phyloP scores from a whole-genome alignment of 2,888 invertebrate genomes.

The Belgica antarctica region DNA sequence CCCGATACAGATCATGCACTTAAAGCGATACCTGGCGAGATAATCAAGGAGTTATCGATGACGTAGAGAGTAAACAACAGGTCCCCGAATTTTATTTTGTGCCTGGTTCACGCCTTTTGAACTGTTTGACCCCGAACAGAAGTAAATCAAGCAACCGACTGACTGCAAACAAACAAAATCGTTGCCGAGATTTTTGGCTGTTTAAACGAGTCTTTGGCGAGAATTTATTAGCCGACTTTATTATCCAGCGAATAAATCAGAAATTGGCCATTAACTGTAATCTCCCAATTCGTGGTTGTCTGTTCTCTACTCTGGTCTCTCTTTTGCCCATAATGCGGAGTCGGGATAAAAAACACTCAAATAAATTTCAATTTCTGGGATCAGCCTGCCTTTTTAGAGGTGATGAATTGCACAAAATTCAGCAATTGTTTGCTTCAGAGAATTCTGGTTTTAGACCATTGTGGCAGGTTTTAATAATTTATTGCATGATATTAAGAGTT shows the following conservation, averaged over 20 bases:
- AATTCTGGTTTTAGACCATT: too few relatives aligned
- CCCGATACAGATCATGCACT: neutral
- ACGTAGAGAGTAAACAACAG: constrained; percentile 4
- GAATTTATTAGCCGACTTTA: neutral
- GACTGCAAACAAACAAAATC: constrained; percentile 1
- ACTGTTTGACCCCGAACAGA: neutral
- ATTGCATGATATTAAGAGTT: constrained; percentile 16
- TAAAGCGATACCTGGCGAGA: constrained; percentile 33
- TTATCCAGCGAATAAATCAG: constrained; percentile 8
- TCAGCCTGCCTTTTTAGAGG: constrained; percentile 8
- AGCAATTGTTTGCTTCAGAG: constrained; percentile 26
- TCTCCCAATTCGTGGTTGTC: neutral
- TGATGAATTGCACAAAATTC: constrained; percentile 34
- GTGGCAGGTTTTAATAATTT: constrained; percentile 13
- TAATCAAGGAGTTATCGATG: constrained; percentile 23
- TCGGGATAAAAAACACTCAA: constrained; percentile 21
- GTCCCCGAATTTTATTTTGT: neutral
- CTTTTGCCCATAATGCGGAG: neutral
- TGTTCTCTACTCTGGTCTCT: neutral
- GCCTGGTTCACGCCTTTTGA: neutral
- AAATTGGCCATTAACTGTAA: constrained; percentile 11
- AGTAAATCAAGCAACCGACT: constrained; percentile 1
- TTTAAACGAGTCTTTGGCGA: neutral
- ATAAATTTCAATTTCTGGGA: constrained; percentile 34
- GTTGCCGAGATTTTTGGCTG: neutral